Conservation (phyloP, 2,113 vertebrate species). For the Lutjanus erythropterus region DNA sequence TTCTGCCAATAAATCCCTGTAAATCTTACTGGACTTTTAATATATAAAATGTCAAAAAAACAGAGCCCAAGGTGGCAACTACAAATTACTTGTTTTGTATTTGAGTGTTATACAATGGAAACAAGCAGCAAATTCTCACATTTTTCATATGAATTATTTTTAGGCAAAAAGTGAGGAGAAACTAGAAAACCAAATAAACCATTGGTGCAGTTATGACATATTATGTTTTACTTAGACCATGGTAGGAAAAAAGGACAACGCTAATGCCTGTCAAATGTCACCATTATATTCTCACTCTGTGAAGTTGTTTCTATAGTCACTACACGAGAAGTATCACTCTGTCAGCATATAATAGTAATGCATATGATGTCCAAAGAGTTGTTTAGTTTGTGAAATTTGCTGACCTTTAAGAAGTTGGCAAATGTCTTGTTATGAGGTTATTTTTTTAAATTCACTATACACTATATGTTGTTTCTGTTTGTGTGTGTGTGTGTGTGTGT, state of each 20-base stretch:
- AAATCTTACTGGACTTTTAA: too few relatives aligned
- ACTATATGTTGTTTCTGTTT: not conserved
- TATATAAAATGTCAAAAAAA: constrained; percentile 13
- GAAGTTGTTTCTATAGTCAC: not conserved
- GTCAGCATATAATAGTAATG: constrained; percentile 19
- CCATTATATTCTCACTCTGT: not conserved
- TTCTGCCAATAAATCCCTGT: too few relatives aligned
- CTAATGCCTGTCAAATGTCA: not conserved
- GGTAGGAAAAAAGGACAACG: not conserved
- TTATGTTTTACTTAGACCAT: not conserved
- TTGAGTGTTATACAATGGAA: not conserved
- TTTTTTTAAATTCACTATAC: not conserved
- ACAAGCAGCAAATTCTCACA: not conserved
- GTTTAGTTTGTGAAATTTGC: not conserved
- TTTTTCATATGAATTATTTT: not conserved
- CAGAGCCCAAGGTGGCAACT: not conserved
- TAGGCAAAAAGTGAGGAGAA: not conserved
- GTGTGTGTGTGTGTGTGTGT: not conserved
- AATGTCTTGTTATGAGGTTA: not conserved
- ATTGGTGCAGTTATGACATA: not conserved
- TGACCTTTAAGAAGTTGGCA: not conserved
- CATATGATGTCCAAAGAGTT: not conserved
- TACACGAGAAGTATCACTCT: not conserved
- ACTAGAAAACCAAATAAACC: not conserved
- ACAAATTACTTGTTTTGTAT: not conserved